Percentiles rank a stretch among this genome's conserved stretches.
These are phyloP conservation scores for Aporophyla lueneburgensis DNA, from an alignment of 2,888 invertebrate genomes.

Conservation along the genomic window DNA sequence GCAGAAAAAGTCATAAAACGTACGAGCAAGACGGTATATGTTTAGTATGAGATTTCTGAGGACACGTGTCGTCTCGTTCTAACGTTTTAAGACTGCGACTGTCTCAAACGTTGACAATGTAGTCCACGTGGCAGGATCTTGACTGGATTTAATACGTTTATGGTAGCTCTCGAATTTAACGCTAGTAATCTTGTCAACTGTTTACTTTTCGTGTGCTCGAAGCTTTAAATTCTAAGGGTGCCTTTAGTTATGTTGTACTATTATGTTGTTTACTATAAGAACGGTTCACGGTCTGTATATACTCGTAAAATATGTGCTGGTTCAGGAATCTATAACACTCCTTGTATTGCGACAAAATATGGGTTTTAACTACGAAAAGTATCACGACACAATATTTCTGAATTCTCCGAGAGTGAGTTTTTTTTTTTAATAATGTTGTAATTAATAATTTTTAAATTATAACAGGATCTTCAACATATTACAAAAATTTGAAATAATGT, in stretches of 20 bases:
- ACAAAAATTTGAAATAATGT: not conserved
- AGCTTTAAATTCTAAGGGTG: constrained; percentile 11
- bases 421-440: not conserved
- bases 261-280: constrained; percentile 6
- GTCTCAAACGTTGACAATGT: not conserved
- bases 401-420: not conserved
- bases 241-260: constrained; percentile 21
- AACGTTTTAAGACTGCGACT: not conserved
- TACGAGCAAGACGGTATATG: not conserved
- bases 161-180: constrained; percentile 1
- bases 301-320: not conserved
- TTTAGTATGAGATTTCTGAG: not conserved
- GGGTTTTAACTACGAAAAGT: not conserved
- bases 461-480: too few species aligned
- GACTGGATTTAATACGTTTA: constrained; percentile 1
- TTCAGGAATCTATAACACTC: not conserved
- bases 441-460: too few species aligned
- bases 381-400: not conserved
- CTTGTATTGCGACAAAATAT: not conserved
- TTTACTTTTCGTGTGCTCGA: not conserved
- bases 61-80: not conserved
- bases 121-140: not conserved
- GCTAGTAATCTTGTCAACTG: not conserved
- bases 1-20: too few species aligned
- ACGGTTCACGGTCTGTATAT: not conserved